Base-by-base conservation (phyloP, 30 jellyfish, hydroid and myxozoan genomes). In the Cassiopea andromeda region DNA sequence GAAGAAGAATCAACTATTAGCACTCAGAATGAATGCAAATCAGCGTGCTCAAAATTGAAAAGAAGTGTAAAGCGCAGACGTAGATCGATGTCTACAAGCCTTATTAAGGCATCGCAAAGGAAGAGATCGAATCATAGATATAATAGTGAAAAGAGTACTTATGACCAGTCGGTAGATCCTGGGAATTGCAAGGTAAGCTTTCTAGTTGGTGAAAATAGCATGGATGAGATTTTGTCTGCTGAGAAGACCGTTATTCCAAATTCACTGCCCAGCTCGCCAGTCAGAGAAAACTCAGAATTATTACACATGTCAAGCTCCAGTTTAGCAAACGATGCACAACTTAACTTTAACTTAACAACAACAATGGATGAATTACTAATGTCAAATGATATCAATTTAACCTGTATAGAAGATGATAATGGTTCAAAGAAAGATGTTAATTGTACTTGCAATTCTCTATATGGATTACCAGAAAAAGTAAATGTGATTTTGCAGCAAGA, bases 391-490 rank as follows among this genome's bases (percentile, higher is more conserved):
- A 43, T 67, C 68, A 47, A 54, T 50, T 19, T 64, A 15, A 19
- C 74, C 14, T 17, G 15, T 9, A 75, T 46, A 44, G 15, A 4
- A 2, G 81, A 15, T 80, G 2, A 12, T 48, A 19, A 68, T 1
- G 45, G 10, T 13, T 48, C 50, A 7, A 50, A 77, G 60, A n/a
- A 50, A 54, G 27, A 58, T 74, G 67, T 46, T 10, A 19, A 1
- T 58, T 38, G 38, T 17, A 70, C 19, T 38, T 46, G 1, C 0
- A 60, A 83, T 46, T 67, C 90, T 61, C 90, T 94, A 71, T 94
- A 89, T 82, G 97, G 97, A 12, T 87, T 94, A 48, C 98, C 98
- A 79, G 43, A 60, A 57, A 87, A 80, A 19, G 94, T 83, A 46
- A 87, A 90, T 67, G 93, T 85, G 60, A 58, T 85, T 1, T 79